phyloP scores from a whole-genome alignment of 2,888 invertebrate species.

The Drosophila emarginata region DNA sequence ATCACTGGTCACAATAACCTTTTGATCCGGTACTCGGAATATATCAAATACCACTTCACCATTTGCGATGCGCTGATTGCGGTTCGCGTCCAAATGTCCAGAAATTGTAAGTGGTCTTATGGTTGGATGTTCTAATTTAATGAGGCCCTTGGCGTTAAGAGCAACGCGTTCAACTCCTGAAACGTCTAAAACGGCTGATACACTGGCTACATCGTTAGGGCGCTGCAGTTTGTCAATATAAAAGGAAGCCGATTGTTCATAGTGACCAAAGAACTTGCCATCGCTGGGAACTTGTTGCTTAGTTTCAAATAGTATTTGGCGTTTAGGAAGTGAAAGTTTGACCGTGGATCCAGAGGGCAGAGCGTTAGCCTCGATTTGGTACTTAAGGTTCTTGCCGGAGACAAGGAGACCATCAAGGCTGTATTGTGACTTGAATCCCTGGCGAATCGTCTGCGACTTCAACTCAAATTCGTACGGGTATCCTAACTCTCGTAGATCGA shows the following conservation, averaged over 20 bases:
- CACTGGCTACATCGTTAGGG: conserved; percentile 87
- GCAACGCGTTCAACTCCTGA: conserved; percentile 83
- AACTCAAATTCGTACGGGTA: conserved; percentile 89
- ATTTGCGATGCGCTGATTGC: conserved; percentile 68
- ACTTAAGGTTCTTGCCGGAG: conserved; percentile 87
- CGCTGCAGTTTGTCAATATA: conserved; percentile 89
- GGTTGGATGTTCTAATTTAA: conserved; percentile 87
- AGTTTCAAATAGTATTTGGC: conserved; percentile 86
- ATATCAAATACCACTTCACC: conserved; percentile 84
- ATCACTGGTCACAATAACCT: conserved; percentile 80
- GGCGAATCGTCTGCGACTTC: conserved; percentile 86
- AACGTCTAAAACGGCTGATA: conserved; percentile 84
- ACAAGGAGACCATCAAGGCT: conserved; percentile 88
- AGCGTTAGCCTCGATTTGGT: conserved; percentile 87
- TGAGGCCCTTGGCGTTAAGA: conserved; percentile 84
- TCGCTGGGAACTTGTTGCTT: conserved; percentile 83
- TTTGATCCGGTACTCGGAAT: conserved; percentile 85
- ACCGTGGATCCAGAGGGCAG: conserved; percentile 86
- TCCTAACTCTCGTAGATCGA: conserved; percentile 89
- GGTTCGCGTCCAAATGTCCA: conserved; percentile 82
- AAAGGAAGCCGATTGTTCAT: conserved; percentile 86
- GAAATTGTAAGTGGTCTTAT: conserved; percentile 83
- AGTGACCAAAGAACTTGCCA: conserved; percentile 84
- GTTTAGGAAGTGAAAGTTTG: conserved; percentile 87
- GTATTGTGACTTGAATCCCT: conserved; percentile 85